Evolutionary conservation across 2,113 vertebrate species (phyloP), one percentile per base, ranked within the genome.

Genomic region (Anhinga rufa): DNA sequence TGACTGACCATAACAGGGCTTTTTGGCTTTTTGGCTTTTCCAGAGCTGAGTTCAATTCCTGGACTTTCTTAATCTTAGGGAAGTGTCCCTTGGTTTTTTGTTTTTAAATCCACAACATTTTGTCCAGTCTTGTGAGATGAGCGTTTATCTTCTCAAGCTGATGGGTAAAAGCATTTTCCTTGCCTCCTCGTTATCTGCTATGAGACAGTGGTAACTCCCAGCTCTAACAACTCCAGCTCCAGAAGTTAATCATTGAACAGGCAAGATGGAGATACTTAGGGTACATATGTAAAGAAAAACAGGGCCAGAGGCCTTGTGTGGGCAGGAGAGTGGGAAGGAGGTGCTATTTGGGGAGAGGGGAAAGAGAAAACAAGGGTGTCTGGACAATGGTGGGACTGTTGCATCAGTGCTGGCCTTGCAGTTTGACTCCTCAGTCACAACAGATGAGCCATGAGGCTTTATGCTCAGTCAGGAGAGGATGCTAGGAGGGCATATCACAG

Each of bases 401-500:
- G 84, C 69, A 0, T 95, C 85, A 96, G 92, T 89, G 93, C 92
- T 96, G 62, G 80, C 74, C 97, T 96, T 97, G 95, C 93, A 88
- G 76, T 89, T 97, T 90, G 81, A 5, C n/a, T 86, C 31, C 62
- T 65, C 88, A 94, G 93, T 89, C 96, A 97, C 97, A 97, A 97
- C 92, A 94, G 72, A 97, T 96, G 95, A 96, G 93, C 90, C 92
- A 85, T 18, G 52, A 48, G 60, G 89, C 82, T 86, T 81, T 68
- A 60, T 81, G 88, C 70, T 79, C 66, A 52, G 75, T 58, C 88
- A 87, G 81, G 54, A 81, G 77, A 36, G 91, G 88, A 49, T 96
- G 69, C 71, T 80, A 28, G 68, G 69, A 34, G 25, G 19, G 55
- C 25, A 9, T 75, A 82, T 86, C 86, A 42, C 54, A 71, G 82